These are phyloP conservation scores for Orchesella flavescens DNA, from an alignment of 2,888 invertebrate genomes.

Conservation along the genomic window DNA sequence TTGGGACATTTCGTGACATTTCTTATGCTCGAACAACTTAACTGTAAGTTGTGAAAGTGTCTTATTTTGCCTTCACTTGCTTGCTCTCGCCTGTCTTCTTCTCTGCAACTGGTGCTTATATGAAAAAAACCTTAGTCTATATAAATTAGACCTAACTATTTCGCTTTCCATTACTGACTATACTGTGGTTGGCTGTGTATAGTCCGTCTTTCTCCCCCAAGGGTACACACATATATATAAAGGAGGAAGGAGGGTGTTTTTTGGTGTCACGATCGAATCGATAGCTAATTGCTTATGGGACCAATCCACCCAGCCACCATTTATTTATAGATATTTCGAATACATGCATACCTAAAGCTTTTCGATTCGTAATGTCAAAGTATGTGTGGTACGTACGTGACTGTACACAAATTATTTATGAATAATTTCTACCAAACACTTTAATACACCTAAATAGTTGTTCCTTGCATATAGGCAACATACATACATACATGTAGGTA, in stretches of 20 bases:
- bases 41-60: constrained; percentile 40
- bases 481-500: too few species aligned
- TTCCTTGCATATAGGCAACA: too few species aligned
- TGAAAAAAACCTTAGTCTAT: too few species aligned
- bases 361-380: neutral
- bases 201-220: neutral
- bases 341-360: neutral
- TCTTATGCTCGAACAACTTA: constrained; percentile 59
- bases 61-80: constrained; percentile 27
- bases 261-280: constrained; percentile 61
- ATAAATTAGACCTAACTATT: constrained; percentile 26
- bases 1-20: constrained; percentile 63
- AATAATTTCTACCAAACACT: constrained; percentile 52
- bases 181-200: neutral
- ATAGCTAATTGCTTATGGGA: constrained; percentile 62
- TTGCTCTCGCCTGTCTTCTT: constrained; percentile 8
- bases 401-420: constrained; percentile 59
- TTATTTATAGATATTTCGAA: constrained; percentile 41
- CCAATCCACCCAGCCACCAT: constrained; percentile 35
- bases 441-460: neutral
- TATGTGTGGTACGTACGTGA: constrained; percentile 43
- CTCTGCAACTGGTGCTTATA: constrained; percentile 50
- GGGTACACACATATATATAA: too few species aligned
- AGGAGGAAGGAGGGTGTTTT: constrained; percentile 33
- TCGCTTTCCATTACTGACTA: constrained; percentile 1